Conservation (phyloP, 2,797 vertebrate species). For the Natrix natrix region DNA sequence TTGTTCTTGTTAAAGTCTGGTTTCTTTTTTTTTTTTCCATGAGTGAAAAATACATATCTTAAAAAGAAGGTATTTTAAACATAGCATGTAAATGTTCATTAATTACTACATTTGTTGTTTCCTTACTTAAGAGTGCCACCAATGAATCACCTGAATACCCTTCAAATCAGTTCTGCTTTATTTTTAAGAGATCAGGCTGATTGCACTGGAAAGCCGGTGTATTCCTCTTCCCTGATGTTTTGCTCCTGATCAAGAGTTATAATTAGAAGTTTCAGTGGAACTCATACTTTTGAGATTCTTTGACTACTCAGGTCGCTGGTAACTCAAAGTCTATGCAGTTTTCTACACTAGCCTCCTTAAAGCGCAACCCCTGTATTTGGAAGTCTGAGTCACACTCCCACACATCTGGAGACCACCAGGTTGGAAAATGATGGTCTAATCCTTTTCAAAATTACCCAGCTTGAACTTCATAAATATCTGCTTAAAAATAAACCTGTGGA, state of each 20-base stretch:
- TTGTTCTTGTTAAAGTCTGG: not conserved
- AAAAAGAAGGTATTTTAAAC: not conserved
- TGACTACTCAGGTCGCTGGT: not conserved
- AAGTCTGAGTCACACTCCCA: not conserved
- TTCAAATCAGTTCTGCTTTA: not conserved
- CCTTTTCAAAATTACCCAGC: not conserved
- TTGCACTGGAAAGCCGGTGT: not conserved
- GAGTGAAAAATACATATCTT: not conserved
- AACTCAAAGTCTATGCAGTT: not conserved
- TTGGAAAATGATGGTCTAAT: not conserved
- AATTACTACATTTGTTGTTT: no score
- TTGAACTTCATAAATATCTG: not conserved
- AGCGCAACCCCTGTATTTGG: not conserved
- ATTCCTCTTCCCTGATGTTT: not conserved
- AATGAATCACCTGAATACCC: not conserved
- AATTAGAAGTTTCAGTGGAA: not conserved
- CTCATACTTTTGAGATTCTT: not conserved
- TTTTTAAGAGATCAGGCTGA: not conserved
- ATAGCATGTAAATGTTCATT: not conserved
- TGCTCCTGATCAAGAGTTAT: not conserved
- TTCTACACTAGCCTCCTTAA: not conserved
- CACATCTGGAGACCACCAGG: not conserved
- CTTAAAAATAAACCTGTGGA: not conserved
- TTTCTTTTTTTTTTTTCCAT: not conserved
- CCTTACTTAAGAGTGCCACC: not conserved